These are phyloP conservation scores for Zaprionus taronus DNA, from an alignment of 1,140 invertebrate species.

Conservation along the genomic window DNA sequence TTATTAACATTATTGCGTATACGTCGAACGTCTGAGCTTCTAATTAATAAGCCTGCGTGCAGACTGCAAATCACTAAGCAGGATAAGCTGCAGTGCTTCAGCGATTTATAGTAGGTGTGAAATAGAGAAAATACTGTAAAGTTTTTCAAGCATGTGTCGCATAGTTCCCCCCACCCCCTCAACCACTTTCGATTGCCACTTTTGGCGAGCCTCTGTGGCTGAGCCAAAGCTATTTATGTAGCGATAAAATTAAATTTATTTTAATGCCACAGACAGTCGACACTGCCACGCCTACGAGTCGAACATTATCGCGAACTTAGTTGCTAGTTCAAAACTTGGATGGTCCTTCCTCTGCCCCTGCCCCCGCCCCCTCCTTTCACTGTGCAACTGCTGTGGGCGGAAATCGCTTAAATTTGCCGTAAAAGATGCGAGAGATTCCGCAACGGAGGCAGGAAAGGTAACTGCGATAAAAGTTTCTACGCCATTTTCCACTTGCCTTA, in stretches of 20 bases:
- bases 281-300: constrained; percentile 52
- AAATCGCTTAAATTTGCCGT: constrained; percentile 65
- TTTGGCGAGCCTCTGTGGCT: constrained; percentile 15
- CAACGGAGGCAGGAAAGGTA: constrained; percentile 53
- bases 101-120: constrained; percentile 1
- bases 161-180: not conserved
- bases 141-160: not conserved
- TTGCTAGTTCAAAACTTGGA: constrained; percentile 63
- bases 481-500: constrained; percentile 73
- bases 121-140: not conserved
- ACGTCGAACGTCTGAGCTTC: constrained; percentile 40
- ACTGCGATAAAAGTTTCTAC: constrained; percentile 80
- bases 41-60: constrained; percentile 62
- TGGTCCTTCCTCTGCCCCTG: constrained; percentile 57
- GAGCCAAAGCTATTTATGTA: constrained; percentile 68
- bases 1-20: constrained; percentile 72
- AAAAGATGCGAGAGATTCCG: constrained; percentile 42
- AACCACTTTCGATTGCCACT: not conserved
- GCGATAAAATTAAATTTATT: constrained; percentile 83
- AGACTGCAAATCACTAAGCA: not conserved
- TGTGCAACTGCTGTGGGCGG: constrained; percentile 40
- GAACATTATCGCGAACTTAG: constrained; percentile 79
- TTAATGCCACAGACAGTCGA: constrained; percentile 55
- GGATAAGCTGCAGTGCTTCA: not conserved
- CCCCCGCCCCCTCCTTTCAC: constrained; percentile 17